These are phyloP conservation scores for Danio albolineatus DNA, from an alignment of 2,797 vertebrate genomes.

Conservation along the genomic window DNA sequence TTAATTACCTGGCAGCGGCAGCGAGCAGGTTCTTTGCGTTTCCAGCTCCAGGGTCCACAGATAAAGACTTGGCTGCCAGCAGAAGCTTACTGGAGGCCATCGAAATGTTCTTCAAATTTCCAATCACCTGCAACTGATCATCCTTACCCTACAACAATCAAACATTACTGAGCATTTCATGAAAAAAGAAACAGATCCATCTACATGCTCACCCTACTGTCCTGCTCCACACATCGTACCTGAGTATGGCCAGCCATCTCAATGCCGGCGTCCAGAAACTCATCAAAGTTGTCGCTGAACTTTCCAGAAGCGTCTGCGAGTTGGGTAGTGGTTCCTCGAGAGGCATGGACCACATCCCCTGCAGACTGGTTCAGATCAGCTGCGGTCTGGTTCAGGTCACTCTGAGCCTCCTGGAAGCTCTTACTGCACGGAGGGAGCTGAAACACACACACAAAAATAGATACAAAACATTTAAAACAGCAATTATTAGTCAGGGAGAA, in stretches of 20 bases:
- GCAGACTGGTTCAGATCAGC: slow-evolving; percentile 96
- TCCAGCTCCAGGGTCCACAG: slow-evolving; percentile 94
- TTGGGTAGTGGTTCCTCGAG: slow-evolving; percentile 89
- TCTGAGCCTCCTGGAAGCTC: slow-evolving; percentile 96
- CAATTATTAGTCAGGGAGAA: too few species aligned
- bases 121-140: slow-evolving; percentile 97
- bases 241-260: slow-evolving; percentile 98
- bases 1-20: slow-evolving; percentile 93
- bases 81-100: slow-evolving; percentile 98
- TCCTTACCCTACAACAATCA: slow-evolving; percentile 86
- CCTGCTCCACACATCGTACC: slow-evolving; percentile 71
- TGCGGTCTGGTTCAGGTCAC: slow-evolving; percentile 94
- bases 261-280: slow-evolving; percentile 97
- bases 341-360: slow-evolving; percentile 95
- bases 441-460: background rate
- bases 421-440: slow-evolving; percentile 92
- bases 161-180: background rate
- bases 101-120: slow-evolving; percentile 98
- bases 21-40: slow-evolving; percentile 98
- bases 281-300: slow-evolving; percentile 97
- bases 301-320: slow-evolving; percentile 93
- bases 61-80: slow-evolving; percentile 95
- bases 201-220: background rate
- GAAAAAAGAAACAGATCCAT: background rate
- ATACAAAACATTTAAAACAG: background rate